Evolutionary conservation across 1,140 invertebrate genomes (phyloP), one percentile per base, ranked within the genome.

Genomic region (Eubasilissa regina): DNA sequence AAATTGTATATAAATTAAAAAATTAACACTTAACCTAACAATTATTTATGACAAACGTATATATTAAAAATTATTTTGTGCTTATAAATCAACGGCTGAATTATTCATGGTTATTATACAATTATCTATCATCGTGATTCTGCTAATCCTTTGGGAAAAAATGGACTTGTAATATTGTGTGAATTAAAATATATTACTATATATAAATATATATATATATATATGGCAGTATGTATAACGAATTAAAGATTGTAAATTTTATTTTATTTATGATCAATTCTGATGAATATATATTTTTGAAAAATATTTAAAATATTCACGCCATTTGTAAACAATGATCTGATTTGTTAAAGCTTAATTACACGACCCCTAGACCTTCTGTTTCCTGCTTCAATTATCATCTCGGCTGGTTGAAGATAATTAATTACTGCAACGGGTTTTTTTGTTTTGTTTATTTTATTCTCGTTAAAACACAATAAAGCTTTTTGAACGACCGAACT

Each of bases 321-420:
- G n/a, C 6, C 25, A 6, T 1, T 21, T 15, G 17, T 15, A 19
- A 21, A 58, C 15, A 58, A 19, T 19, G 4, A 53, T 17, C 8
- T 11, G 17, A 8, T 58, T 21, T 19, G 55, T 58, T 58, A 13
- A 58, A 21, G 55, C 21, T 58, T 58, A 21, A 58, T 21, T 7
- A 15, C 9, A 8, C 13, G 17, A 21, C 55, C 15, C 12, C 17
- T 58, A 11, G 21, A 21, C 6, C 55, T 44, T 17, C 21, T 17
- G 48, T 51, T 48, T 17, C 75, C 48, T 19, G 44, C 45, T 43
- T 58, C 43, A 74, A 79, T 79, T 79, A 79, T 75, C 78, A 64
- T 75, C 70, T 79, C 78, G 19, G 78, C 58, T 79, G 70, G 70
- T 79, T 66, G 53, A 51, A 75, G 56, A 64, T 60, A 75, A 60